Evolutionary conservation across 1,140 invertebrate species (phyloP), one percentile per base, ranked within the genome.

Genomic region (Oreohelix idahoensis): DNA sequence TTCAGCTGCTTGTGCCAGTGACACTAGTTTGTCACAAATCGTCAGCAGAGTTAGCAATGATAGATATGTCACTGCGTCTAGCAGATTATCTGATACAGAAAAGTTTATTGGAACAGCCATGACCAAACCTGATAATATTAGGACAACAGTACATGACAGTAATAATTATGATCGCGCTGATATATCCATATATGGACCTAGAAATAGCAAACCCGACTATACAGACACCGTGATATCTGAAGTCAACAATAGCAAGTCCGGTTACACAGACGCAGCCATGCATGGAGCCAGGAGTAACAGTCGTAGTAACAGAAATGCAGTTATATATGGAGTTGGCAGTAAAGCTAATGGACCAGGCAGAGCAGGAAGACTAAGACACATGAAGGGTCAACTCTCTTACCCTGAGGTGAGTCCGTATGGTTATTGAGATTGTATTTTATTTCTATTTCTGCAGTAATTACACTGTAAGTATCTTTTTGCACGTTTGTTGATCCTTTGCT

Each of bases 301-400:
- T 10, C 10, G 13, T 17, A 20, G 32, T 17, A 10, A 36, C 38
- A 42, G 5, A 10, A n/a, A 39, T 74, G 20, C 20, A 39, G 38
- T 20, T n/a, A 20, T 74, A 26, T 74, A 49, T 42, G 23, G 71
- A 74, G 71, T n/a, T 39, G 42, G 38, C 13, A 49, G 71, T 20
- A 74, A 74, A 23, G 71, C 38, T n/a, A 42, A 2, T 13, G 38
- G 71, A 74, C 42, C 42, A 74, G 42, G 38, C 71, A 58, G 63
- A n/a, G 49, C 79, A 20, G 87, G 87, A 17, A 58, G 70, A 10
- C 84, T 83, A 35, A 53, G 86, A 39, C 75, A 76, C 32, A 45
- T 86, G 69, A 29, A 76, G 11, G 87, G 87, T n/a, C 81, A 85
- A 51, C 75, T 88, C 38, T 79, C 87, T 10, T 88, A 86, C 77